Evolutionary conservation across 2,797 vertebrate genomes (phyloP).

Genomic region (Otolemur crassicaudatus): DNA sequence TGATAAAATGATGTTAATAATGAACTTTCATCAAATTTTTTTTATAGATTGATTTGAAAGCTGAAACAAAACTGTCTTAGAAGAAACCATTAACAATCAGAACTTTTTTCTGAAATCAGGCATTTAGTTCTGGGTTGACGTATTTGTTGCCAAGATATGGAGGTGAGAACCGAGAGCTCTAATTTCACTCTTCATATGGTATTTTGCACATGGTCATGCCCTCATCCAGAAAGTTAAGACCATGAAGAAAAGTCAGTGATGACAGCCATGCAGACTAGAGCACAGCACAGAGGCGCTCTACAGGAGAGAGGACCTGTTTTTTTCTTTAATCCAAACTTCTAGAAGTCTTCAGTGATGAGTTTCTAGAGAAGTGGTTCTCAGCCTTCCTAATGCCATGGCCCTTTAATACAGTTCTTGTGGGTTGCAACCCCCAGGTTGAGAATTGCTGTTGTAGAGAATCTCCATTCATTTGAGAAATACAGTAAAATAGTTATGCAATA

Average conservation of each 20-base stretch:
- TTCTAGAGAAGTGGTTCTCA: background rate
- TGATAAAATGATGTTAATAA: background rate
- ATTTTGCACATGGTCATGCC: background rate
- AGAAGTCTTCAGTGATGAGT: background rate
- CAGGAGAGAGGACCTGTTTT: background rate
- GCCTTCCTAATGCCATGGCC: no score
- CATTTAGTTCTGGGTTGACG: background rate
- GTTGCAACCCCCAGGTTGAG: background rate
- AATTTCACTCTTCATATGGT: background rate
- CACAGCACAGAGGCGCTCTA: background rate
- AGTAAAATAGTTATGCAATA: background rate
- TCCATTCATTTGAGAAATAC: background rate
- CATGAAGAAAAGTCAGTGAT: background rate
- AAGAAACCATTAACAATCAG: background rate
- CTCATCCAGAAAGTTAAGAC: background rate
- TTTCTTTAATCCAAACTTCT: background rate
- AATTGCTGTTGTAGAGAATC: background rate
- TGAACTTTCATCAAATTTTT: conserved; percentile 11
- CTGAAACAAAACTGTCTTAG: conserved; percentile 16
- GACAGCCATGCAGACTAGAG: background rate
- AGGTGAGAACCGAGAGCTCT: background rate
- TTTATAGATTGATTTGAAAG: conserved; percentile 25
- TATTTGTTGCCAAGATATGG: background rate
- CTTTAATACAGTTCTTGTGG: no score
- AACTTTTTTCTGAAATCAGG: background rate